These are phyloP conservation scores for Centruroides sculpturatus DNA, from an alignment of 1,140 invertebrate genomes.

Conservation along the genomic window DNA sequence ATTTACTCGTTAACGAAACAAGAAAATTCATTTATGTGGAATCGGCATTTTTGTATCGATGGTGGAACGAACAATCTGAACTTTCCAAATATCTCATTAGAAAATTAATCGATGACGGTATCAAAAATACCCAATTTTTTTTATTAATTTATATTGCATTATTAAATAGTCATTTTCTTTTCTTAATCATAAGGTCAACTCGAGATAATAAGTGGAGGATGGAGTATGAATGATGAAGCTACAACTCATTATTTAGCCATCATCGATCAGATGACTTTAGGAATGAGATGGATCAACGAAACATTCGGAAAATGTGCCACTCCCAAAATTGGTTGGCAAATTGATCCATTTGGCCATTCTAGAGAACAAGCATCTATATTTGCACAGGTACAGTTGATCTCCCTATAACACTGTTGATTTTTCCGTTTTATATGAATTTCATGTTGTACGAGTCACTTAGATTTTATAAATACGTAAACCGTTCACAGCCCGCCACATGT, in stretches of 20 bases:
- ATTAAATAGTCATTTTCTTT: not conserved
- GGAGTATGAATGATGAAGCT: conserved; percentile 93
- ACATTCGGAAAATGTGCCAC: conserved; percentile 42
- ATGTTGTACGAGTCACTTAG: no score
- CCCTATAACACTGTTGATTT: no score
- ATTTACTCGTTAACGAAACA: conserved; percentile 52
- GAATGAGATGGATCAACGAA: conserved; percentile 36
- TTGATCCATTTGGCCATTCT: conserved; percentile 50
- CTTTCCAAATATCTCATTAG: conserved; percentile 33
- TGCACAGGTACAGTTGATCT: no score
- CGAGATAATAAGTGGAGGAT: conserved; percentile 72
- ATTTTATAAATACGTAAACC: no score
- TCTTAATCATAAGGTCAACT: conserved; percentile 44
- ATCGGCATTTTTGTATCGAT: conserved; percentile 79
- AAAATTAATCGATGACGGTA: conserved; percentile 24
- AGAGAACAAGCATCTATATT: conserved; percentile 41
- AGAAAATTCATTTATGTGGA: conserved; percentile 50
- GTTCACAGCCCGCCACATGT: no score
- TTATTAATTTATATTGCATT: not conserved
- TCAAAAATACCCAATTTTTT: conserved; percentile 5
- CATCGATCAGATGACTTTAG: conserved; percentile 72
- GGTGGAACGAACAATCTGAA: conserved; percentile 66
- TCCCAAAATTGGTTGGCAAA: conserved; percentile 46
- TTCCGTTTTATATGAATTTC: no score
- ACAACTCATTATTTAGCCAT: conserved; percentile 79